Base-by-base conservation (phyloP, 2,797 vertebrate genomes). In the Staurois parvus region DNA sequence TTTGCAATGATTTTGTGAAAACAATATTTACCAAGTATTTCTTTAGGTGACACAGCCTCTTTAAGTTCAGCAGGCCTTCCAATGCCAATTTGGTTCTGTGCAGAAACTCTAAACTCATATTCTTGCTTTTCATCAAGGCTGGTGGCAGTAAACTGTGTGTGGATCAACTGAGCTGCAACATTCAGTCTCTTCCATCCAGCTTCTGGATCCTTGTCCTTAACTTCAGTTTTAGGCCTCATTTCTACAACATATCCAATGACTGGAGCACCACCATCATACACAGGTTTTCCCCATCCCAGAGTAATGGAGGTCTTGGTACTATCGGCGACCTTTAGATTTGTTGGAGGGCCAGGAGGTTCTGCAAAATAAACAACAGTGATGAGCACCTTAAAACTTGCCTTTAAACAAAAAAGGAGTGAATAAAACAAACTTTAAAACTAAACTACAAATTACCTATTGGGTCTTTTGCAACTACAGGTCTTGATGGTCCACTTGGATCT, bases 71-170 rank as follows among this genome's bases (percentile, higher is more conserved):
- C 98, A 85, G 98, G 96, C 84, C 95, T 93, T 78, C 98, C 98
- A 91, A 99, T 95, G 88, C 98, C 98, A 91, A 99, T 96, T 85
- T 99, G 98, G 87, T 99, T 99, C 93, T 99, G 98, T 76, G 98
- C 98, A 66, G 97, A 98, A 85, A 99, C 98, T 87, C 98, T 95
- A 90, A 99, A 99, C 89, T 99, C 97, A 81, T 99, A 99, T 74
- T 95, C 91, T 21, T 97, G 93, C 2, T 96, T 96, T 88, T 97
- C 95, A 88, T 97, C 95, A 68, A 99, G 94, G 91, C 96, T 97
- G 78, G 95, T 94, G 75, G 96, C 96, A 1, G 97, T 98, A 91
- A 97, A 99, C 91, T 98, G 96, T 87, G 96, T 98, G 75, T 96
- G 94, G 32, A 96, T 92, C 87, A 99, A 92, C 87, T 99, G 98